Percentiles rank a stretch among this genome's conserved stretches.
These are phyloP conservation scores for Tipula lateralis DNA, from an alignment of 2,888 invertebrate species.

Conservation along the genomic window DNA sequence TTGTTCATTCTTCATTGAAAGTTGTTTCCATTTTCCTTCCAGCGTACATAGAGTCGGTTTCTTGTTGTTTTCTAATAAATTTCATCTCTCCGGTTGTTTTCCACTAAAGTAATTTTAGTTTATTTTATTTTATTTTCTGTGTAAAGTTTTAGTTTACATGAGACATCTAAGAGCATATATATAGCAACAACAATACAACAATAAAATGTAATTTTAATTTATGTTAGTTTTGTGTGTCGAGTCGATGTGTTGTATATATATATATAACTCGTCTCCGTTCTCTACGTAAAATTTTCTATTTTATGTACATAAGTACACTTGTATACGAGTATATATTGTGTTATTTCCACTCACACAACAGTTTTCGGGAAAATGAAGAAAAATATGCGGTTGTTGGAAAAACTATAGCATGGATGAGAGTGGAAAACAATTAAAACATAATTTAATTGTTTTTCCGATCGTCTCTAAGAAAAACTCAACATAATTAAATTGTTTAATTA, in stretches of 20 bases:
- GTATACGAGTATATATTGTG: neutral
- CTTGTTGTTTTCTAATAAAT: slow-evolving; percentile 11
- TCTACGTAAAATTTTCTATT: neutral
- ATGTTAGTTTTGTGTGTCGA: neutral
- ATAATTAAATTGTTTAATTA: neutral
- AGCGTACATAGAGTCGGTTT: neutral
- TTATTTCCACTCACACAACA: neutral
- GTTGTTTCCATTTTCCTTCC: neutral
- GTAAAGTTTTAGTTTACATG: slow-evolving; percentile 19
- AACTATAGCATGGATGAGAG: neutral
- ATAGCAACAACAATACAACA: neutral
- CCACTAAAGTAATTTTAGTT: neutral
- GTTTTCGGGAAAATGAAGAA: neutral
- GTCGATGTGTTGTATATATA: neutral
- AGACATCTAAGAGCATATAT: neutral
- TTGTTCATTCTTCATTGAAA: neutral
- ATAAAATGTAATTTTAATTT: neutral
- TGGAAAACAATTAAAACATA: neutral
- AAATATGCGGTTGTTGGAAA: neutral
- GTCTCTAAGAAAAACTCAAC: neutral
- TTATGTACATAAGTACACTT: neutral
- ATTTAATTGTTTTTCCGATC: neutral
- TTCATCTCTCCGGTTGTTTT: neutral
- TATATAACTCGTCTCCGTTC: neutral
- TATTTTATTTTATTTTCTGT: slow-evolving; percentile 7